Evolutionary conservation across 2,797 vertebrate species (phyloP).

Genomic region (Esox masquinongy): DNA sequence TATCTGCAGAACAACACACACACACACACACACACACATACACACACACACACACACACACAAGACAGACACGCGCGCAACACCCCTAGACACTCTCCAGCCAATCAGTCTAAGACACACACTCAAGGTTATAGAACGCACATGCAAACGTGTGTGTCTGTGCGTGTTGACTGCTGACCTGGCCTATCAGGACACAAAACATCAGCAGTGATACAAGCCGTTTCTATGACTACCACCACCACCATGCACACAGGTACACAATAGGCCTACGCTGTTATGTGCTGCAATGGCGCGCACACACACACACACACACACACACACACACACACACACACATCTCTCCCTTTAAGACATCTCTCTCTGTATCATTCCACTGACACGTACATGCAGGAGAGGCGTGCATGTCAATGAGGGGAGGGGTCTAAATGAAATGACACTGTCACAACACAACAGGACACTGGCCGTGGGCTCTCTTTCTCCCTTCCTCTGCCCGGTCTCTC

Average conservation of each 20-base stretch:
- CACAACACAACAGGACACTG: conserved; percentile 69
- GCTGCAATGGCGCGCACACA: conserved; percentile 30
- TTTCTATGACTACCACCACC: conserved; percentile 76
- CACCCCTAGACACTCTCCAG: neutral
- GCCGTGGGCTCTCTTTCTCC: conserved; percentile 33
- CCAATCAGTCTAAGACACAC: conserved; percentile 39
- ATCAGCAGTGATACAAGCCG: conserved; percentile 75
- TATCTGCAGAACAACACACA: conserved; percentile 45
- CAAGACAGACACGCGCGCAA: conserved; percentile 23
- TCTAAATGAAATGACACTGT: conserved; percentile 74
- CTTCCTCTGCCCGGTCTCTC: neutral
- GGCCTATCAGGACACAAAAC: conserved; percentile 75
- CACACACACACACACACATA: conserved; percentile 35
- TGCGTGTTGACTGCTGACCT: conserved; percentile 70
- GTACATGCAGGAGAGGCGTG: conserved; percentile 68
- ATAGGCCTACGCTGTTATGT: conserved; percentile 71
- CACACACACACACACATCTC: conserved; percentile 16
- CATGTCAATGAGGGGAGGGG: conserved; percentile 62
- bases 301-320: conserved; percentile 34
- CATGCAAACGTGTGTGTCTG: conserved; percentile 53
- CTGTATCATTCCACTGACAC: conserved; percentile 69
- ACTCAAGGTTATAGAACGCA: conserved; percentile 25
- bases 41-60: conserved; percentile 40
- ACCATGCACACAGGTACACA: conserved; percentile 73
- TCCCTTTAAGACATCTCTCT: neutral